A percentile compares a stretch with the other conserved stretches of the same genome.
Evolutionary conservation across 2,113 vertebrate species (phyloP).

Genomic region (Rana temporaria): DNA sequence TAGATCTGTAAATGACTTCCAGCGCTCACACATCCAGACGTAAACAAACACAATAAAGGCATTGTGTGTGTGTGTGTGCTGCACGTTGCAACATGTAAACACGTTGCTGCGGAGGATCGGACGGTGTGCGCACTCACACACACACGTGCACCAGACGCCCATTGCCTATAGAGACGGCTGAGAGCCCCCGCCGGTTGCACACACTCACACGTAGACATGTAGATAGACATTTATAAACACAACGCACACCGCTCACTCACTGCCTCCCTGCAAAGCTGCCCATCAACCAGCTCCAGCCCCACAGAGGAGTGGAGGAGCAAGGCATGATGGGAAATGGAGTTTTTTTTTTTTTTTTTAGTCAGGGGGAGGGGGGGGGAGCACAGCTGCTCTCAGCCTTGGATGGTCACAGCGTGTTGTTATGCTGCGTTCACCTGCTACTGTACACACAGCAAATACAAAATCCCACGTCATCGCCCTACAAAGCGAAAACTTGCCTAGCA

Average conservation of each 20-base stretch:
- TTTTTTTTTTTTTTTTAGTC: background rate
- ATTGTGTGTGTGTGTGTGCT: too few species aligned
- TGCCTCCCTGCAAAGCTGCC: background rate
- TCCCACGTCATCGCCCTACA: too few species aligned
- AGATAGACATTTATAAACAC: slow-evolving; percentile 24
- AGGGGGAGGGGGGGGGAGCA: too few species aligned
- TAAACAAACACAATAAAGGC: background rate
- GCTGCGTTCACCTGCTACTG: too few species aligned
- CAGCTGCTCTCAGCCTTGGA: too few species aligned
- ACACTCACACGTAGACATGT: background rate
- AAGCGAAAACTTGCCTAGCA: too few species aligned
- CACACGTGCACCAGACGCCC: background rate
- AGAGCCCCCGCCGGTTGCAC: too few species aligned
- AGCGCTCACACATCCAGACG: background rate
- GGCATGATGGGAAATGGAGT: slow-evolving; percentile 30
- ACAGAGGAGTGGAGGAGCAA: background rate
- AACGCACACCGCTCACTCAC: slow-evolving; percentile 7
- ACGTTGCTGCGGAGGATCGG: background rate
- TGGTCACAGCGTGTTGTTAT: too few species aligned
- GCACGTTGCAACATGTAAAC: background rate
- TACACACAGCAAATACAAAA: too few species aligned
- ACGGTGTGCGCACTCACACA: background rate
- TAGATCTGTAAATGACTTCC: background rate
- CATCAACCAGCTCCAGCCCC: slow-evolving; percentile 41
- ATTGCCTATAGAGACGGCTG: too few species aligned